Evolutionary conservation across 2,888 invertebrate species (phyloP).

Genomic region (Protula sp.): DNA sequence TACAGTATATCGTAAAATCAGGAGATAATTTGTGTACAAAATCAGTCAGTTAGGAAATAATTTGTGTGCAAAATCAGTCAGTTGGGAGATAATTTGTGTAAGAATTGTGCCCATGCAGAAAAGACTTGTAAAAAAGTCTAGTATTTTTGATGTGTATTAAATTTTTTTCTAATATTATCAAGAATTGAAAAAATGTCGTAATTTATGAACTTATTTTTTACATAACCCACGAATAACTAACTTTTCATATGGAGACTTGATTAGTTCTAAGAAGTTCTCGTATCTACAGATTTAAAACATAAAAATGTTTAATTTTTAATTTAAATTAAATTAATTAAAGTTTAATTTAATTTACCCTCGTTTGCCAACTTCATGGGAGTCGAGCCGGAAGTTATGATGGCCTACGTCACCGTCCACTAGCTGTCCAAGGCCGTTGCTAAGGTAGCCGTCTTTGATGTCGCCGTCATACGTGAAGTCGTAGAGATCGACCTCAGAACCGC

Average conservation of each 20-base stretch:
- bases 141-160: too few relatives aligned
- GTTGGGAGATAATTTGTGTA: not conserved
- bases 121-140: too few relatives aligned
- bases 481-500: constrained; percentile 74
- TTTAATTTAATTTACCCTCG: constrained; percentile 12
- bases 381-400: constrained; percentile 67
- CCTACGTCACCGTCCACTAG: constrained; percentile 75
- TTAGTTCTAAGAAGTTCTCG: too few relatives aligned
- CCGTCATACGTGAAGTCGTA: constrained; percentile 83
- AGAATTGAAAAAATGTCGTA: too few relatives aligned
- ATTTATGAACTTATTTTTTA: too few relatives aligned
- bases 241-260: too few relatives aligned
- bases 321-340: too few relatives aligned
- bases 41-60: not conserved
- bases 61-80: not conserved
- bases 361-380: constrained; percentile 57
- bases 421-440: constrained; percentile 76
- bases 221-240: too few relatives aligned
- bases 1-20: constrained; percentile 51
- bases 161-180: too few relatives aligned
- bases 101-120: not conserved
- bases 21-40: not conserved
- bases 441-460: constrained; percentile 33
- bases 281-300: too few relatives aligned
- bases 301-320: too few relatives aligned